Base-by-base conservation (phyloP, 1,140 invertebrate genomes). In the Harlomillsia oculata region DNA sequence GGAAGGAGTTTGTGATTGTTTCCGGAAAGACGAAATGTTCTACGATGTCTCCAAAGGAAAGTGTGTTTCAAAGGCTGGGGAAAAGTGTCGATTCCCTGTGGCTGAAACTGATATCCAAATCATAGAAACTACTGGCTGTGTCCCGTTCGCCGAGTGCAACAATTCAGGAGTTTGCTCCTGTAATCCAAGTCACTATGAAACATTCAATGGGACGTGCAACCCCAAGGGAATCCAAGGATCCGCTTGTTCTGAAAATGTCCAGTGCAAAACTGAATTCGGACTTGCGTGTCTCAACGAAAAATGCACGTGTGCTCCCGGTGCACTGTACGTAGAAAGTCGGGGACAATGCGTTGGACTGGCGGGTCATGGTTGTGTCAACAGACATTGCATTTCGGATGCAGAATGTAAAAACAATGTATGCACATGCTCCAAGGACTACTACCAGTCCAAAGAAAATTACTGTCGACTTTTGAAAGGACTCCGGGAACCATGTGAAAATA, bases 1-100 rank as follows among this genome's bases (percentile, higher is more conserved):
- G 30, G 46, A 56, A 6, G 53, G 43, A 48, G 29, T 30, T 39
- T 56, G 54, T 20, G 25, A 21, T 43, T 56, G 54, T 40, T 29
- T 36, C 11, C 49, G 50, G 21, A 30, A 18, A 11, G 54, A 56
- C 9, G 54, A 56, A 50, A 56, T 56, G 54, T 16, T 50, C 8
- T 56, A 20, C 16, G 54, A 56, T 20, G 39, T 16, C 11, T 6
- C 8, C 2, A 41, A 14, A 21, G 34, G 20, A 28, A 37, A 49
- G 13, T 56, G 54, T 50, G 54, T 49, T 50, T 28, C 37, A 5
- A 37, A 39, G 16, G 20, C 46, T 1, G 54, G 54, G 13, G 54
- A 49, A 36, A 37, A 36, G 18, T 56, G 54, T 28, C 18, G 23
- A 41, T 56, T 37, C n/a, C 23, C 16, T 1, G 26, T 56, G 1